Evolutionary conservation across 2,113 vertebrate species (phyloP), one percentile per base, ranked within the genome.

Genomic region (Empidonax traillii): DNA sequence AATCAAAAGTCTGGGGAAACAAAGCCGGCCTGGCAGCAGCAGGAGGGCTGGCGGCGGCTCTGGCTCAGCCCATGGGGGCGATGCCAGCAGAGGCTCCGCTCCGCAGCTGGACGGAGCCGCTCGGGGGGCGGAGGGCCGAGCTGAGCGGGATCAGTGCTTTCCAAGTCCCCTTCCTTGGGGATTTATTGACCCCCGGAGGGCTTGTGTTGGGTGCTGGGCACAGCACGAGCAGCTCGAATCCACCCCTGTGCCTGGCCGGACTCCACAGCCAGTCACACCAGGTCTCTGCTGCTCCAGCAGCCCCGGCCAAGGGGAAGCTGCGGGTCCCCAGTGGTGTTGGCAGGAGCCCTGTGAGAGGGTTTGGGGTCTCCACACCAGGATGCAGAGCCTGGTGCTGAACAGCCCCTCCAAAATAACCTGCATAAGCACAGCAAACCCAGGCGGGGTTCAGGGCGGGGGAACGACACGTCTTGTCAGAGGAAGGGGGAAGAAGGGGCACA

Each of bases 221-320:
- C 35, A 19, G 75, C 9, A 43, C 1, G 11, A 66, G 59, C 30
- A 25, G 23, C 52, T 59, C 25, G 8, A 21, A 35, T 24, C 2
- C 52, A 23, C 17, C 44, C 1, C 1, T 0, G 2, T 12, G 19
- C 28, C 31, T 8, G 21, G 15, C 25, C 5, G 51, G 51, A 52
- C 51, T 28, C 51, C 3, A 4, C 8, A 3, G 25, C 25, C 51
- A 52, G 3, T 14, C 4, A 44, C 25, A 6, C 16, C 49, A 56
- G 35, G 49, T 25, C 49, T 7, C 58, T 22, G 58, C 39, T 28
- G 25, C 53, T 22, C 41, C 39, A 7, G 21, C 33, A 35, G 39
- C 25, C 46, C n/a, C 21, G 21, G 89, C 47, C 31, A 18, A 39
- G 27, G 35, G 21, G 41, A 74, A 28, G 53, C 66, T 8, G n/a